Evolutionary conservation across 2,888 invertebrate genomes (phyloP).

Genomic region (Mesochorus sp.): DNA sequence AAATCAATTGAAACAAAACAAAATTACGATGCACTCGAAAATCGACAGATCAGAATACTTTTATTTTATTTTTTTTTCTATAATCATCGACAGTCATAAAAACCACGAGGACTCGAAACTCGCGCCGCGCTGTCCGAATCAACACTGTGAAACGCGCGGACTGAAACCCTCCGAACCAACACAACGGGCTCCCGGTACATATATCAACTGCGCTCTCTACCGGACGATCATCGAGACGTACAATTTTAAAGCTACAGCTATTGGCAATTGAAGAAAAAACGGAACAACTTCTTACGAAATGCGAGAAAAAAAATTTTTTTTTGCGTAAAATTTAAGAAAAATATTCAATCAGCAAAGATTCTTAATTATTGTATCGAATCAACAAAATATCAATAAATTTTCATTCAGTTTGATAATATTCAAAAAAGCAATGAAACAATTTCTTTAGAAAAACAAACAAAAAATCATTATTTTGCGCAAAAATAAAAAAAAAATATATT

Average conservation of each 20-base stretch:
- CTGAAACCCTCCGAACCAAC: constrained; percentile 57
- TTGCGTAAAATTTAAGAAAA: too few relatives aligned
- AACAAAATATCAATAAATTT: not conserved
- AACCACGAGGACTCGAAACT: constrained; percentile 60
- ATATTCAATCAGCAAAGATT: too few relatives aligned
- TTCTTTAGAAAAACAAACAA: not conserved
- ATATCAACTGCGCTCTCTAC: constrained; percentile 59
- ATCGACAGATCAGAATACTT: too few relatives aligned
- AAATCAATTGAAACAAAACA: too few relatives aligned
- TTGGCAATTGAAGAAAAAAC: not conserved
- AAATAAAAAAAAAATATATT: not conserved
- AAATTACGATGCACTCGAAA: too few relatives aligned
- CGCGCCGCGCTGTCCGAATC: constrained; percentile 71
- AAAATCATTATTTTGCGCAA: too few relatives aligned
- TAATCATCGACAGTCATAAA: not conserved
- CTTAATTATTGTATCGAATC: too few relatives aligned
- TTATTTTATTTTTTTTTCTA: not conserved
- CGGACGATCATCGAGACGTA: constrained; percentile 58
- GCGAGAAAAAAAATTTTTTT: too few relatives aligned
- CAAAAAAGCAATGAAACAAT: too few relatives aligned
- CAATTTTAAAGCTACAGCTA: constrained; percentile 3
- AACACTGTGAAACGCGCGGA: constrained; percentile 67
- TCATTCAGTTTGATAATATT: not conserved
- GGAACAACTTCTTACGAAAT: not conserved
- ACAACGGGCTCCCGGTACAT: constrained; percentile 31